Base-by-base conservation (phyloP, 2,797 vertebrate genomes). In the Orestias chungarensis region DNA sequence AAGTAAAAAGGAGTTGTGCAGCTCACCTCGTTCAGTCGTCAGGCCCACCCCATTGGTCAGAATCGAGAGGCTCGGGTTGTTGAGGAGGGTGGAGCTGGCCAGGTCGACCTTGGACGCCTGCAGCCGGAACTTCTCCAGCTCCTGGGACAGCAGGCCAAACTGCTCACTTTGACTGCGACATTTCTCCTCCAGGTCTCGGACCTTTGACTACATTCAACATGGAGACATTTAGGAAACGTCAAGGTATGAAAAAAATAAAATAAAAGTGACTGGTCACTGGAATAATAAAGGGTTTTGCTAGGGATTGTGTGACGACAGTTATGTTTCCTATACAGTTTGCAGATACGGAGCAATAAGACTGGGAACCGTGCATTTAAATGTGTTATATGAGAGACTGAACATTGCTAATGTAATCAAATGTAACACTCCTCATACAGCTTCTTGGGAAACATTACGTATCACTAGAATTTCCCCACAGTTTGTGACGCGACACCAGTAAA, bases 121-220 rank as follows among this genome's bases (percentile, higher is more conserved):
- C 81, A 96, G 93, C 17, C 96, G 96, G 86, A 99, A 99, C 80
- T 96, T 96, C 72, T 96, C 95, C 92, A 99, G 91, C 82, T 99
- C 98, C 72, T 96, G 95, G 0, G 96, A 96, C 84, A 99, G 93
- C 84, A 97, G 88, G 86, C 96, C 95, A 77, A 99, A 99, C 92
- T 97, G 97, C 79, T 98, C 96, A 0, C 95, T 97, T 83, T 99
- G 97, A 87, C 91, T 98, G 74, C 96, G 96, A 78, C 97, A 99
- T 85, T 98, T 97, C 4, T 97, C 96, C 86, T 99, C 98, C 74
- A 99, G 95, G 62, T 98, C 96, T 73, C 94, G 96, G 55, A 99
- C 97, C 71, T 97, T 96, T n/a, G 96, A 95, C 98, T 99, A 80
- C 18, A 76, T 27, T 66, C 1, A 70, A 76, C 42, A 70, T 6